phyloP scores from a whole-genome alignment of 2,797 vertebrate genomes.

The Typhlichthys subterraneus region DNA sequence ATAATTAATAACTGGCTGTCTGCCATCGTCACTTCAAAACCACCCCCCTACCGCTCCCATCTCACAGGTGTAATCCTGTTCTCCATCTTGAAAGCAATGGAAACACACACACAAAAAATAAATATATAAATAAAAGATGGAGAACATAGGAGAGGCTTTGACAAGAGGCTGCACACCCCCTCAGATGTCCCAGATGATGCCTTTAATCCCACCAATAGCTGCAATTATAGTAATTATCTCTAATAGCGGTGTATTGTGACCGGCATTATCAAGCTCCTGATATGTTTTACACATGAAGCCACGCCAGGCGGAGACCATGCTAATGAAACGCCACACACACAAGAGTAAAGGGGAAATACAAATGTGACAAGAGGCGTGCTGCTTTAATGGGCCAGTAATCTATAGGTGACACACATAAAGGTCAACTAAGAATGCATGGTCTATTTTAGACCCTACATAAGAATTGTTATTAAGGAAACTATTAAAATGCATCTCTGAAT shows the following conservation, averaged over 20 bases:
- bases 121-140: constrained; percentile 55
- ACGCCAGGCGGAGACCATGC: constrained; percentile 55
- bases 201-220: constrained; percentile 83
- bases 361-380: constrained; percentile 10
- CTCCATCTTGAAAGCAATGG: constrained; percentile 44
- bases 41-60: constrained; percentile 16
- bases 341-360: constrained; percentile 23
- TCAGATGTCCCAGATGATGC: constrained; percentile 78
- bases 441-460: too few relatives aligned
- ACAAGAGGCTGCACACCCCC: constrained; percentile 57
- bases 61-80: constrained; percentile 62
- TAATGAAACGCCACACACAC: constrained; percentile 69
- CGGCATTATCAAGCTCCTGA: constrained; percentile 49
- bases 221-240: constrained; percentile 83
- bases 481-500: too few relatives aligned
- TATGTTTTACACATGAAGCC: constrained; percentile 77
- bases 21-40: neutral
- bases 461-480: too few relatives aligned
- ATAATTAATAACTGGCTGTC: neutral
- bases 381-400: too few relatives aligned
- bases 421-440: too few relatives aligned
- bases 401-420: too few relatives aligned
- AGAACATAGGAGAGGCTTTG: constrained; percentile 31
- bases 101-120: constrained; percentile 9
- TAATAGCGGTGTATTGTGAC: constrained; percentile 77